phyloP scores from a whole-genome alignment of 2,888 invertebrate species.

The Polylopha cassiicola region DNA sequence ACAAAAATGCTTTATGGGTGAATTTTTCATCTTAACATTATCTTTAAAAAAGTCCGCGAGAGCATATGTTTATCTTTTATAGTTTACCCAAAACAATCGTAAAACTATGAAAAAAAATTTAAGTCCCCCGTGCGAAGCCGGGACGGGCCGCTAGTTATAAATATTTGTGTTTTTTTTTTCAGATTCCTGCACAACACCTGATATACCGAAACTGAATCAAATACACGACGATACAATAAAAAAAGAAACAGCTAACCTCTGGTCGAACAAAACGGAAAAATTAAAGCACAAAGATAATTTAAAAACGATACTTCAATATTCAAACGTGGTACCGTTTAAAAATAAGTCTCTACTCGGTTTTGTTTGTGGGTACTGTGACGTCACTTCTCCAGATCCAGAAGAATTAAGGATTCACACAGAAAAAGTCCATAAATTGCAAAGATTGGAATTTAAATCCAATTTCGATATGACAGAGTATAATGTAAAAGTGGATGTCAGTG shows the following conservation, averaged over 20 bases:
- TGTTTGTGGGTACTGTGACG: constrained; percentile 54
- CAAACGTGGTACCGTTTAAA: constrained; percentile 56
- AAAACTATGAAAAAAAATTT: too few species aligned
- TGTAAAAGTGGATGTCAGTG: constrained; percentile 48
- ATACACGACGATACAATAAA: too few species aligned
- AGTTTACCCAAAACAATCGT: too few species aligned
- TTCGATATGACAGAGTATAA: constrained; percentile 50
- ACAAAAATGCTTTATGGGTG: too few species aligned
- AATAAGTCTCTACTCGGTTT: constrained; percentile 54
- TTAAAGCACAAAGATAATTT: constrained; percentile 54
- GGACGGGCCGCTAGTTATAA: too few species aligned
- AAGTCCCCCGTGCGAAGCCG: too few species aligned
- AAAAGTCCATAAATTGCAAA: constrained; percentile 39
- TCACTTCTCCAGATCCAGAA: constrained; percentile 47
- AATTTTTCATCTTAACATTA: too few species aligned
- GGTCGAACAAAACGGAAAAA: constrained; percentile 39
- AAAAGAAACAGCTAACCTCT: constrained; percentile 39
- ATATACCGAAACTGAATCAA: too few species aligned
- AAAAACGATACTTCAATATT: constrained; percentile 46
- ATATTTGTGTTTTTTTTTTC: too few species aligned
- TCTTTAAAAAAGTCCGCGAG: too few species aligned
- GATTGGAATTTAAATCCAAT: constrained; percentile 41
- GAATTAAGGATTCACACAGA: constrained; percentile 44
- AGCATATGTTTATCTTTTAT: too few species aligned
- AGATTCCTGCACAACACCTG: too few species aligned